phyloP scores from a whole-genome alignment of 2,888 invertebrate species.

The Athalia circularis region DNA sequence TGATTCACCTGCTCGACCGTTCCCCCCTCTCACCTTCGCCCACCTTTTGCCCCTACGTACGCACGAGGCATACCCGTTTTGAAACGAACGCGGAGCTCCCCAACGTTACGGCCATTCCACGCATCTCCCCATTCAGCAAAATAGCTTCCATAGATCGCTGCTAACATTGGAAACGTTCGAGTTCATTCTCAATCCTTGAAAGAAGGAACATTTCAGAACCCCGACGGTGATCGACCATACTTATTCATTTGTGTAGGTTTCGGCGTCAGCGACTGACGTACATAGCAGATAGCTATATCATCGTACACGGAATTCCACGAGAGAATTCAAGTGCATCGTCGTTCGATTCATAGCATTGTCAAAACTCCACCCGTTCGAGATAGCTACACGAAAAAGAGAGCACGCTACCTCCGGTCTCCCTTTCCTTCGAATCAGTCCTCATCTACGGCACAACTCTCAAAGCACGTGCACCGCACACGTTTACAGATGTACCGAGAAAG shows the following conservation, averaged over 20 bases:
- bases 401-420: no score
- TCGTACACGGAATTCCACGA: background rate
- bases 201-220: constrained; percentile 50
- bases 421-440: no score
- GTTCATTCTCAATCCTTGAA: constrained; percentile 54
- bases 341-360: no score
- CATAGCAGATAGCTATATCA: no score
- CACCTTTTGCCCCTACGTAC: background rate
- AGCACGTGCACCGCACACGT: no score
- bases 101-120: constrained; percentile 35
- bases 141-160: constrained; percentile 37
- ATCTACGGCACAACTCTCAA: no score
- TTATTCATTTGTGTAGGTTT: no score
- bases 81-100: constrained; percentile 21
- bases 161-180: constrained; percentile 4
- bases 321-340: background rate
- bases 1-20: constrained; percentile 40
- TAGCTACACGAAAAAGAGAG: no score
- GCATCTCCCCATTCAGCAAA: constrained; percentile 39
- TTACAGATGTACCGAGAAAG: no score
- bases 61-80: constrained; percentile 16
- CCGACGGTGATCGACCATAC: no score
- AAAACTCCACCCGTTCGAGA: constrained; percentile 22
- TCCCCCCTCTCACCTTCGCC: background rate
- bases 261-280: no score